Percentiles rank a stretch among this genome's conserved stretches.
Evolutionary conservation across 1,140 invertebrate genomes (phyloP).

Genomic region (Drosophila azteca): DNA sequence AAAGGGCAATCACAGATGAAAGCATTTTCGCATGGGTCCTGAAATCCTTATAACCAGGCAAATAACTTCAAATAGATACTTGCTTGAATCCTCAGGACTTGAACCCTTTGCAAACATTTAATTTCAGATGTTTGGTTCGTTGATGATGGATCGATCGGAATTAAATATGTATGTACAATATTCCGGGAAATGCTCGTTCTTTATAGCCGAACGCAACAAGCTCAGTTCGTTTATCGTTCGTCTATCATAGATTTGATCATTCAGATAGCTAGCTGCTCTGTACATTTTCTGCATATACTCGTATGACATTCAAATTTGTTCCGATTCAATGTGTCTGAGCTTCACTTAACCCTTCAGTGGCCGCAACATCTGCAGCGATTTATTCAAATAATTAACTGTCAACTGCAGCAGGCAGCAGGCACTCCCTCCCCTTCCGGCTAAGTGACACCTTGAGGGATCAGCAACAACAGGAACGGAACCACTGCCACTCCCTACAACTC

Average conservation of each 20-base stretch:
- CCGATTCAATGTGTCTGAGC: constrained; percentile 16
- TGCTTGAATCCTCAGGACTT: too few species aligned
- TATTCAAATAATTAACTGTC: constrained; percentile 79
- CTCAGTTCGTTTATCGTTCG: too few species aligned
- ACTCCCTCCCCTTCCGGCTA: constrained; percentile 24
- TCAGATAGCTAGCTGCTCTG: too few species aligned
- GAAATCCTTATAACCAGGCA: neutral
- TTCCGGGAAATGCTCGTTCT: too few species aligned
- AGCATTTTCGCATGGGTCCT: neutral
- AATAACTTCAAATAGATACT: neutral
- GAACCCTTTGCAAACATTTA: too few species aligned
- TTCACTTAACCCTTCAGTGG: constrained; percentile 55
- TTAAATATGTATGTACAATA: too few species aligned
- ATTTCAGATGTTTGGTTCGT: too few species aligned
- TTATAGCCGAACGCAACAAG: too few species aligned
- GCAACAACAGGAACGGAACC: constrained; percentile 19
- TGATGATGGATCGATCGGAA: too few species aligned
- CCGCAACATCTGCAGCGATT: constrained; percentile 67
- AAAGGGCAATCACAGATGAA: constrained; percentile 6
- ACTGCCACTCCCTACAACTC: constrained; percentile 26
- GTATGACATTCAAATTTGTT: constrained; percentile 33
- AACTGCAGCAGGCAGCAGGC: constrained; percentile 45
- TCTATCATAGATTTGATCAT: too few species aligned
- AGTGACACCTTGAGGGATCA: constrained; percentile 55
- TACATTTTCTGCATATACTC: neutral